These are phyloP conservation scores for Lasioglossum figueresi DNA, from an alignment of 2,888 invertebrate genomes.

Conservation along the genomic window DNA sequence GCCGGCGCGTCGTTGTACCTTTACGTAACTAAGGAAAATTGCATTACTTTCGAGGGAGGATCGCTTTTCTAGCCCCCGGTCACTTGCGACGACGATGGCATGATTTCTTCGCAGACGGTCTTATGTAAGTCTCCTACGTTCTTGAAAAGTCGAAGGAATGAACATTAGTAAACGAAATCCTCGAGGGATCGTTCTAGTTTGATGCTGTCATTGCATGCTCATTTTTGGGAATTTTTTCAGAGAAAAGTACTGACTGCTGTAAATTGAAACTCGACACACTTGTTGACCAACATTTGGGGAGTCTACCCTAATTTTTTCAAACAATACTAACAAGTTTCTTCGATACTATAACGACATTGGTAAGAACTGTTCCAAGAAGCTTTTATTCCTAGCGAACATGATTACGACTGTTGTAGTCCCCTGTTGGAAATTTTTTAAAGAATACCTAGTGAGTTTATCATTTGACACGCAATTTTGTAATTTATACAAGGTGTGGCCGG, in stretches of 20 bases:
- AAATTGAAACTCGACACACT: background rate
- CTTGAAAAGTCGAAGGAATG: background rate
- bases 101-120: background rate
- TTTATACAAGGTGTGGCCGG: background rate
- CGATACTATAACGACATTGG: background rate
- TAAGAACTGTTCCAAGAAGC: background rate
- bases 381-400: background rate
- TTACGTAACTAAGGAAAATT: slow-evolving; percentile 52
- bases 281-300: background rate
- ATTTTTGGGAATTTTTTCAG: background rate
- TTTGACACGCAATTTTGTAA: too few relatives aligned
- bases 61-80: background rate
- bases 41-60: slow-evolving; percentile 33
- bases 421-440: too few relatives aligned
- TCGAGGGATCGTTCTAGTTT: background rate
- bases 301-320: background rate
- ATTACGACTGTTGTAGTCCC: too few relatives aligned
- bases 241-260: background rate
- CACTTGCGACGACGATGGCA: background rate
- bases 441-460: too few relatives aligned
- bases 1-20: background rate
- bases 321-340: background rate
- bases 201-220: background rate
- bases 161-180: background rate
- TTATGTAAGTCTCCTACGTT: background rate